phyloP scores from a whole-genome alignment of 2,888 invertebrate genomes.

The Sphaerophoria rueppellii region DNA sequence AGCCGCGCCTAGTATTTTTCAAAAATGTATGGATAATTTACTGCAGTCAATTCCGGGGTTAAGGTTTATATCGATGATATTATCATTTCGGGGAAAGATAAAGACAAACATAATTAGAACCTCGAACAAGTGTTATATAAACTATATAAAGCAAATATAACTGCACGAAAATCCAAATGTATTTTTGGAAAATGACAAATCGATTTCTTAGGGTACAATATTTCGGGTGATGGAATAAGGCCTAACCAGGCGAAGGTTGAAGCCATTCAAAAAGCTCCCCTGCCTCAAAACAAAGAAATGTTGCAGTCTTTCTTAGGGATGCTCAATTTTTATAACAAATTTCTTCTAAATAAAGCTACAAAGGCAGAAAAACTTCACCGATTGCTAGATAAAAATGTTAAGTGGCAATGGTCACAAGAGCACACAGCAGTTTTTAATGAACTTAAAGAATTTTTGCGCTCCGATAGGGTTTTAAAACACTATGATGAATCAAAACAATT shows the following conservation, averaged over 20 bases:
- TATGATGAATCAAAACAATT: constrained; percentile 33
- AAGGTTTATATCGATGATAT: constrained; percentile 35
- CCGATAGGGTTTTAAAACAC: constrained; percentile 24
- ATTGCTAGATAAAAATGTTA: no score
- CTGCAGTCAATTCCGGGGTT: constrained; percentile 20
- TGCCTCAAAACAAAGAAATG: no score
- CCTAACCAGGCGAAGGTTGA: no score
- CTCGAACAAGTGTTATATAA: constrained; percentile 27
- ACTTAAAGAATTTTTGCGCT: constrained; percentile 24
- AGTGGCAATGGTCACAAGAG: no score
- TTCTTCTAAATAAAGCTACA: no score
- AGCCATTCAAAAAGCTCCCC: no score
- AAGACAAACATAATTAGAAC: constrained; percentile 22
- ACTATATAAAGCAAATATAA: constrained; percentile 23
- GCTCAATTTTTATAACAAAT: no score
- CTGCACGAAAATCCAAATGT: constrained; percentile 31
- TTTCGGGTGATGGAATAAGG: constrained; percentile 29
- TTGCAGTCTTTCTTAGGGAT: no score
- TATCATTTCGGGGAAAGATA: constrained; percentile 25
- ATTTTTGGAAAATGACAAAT: constrained; percentile 37
- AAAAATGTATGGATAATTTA: constrained; percentile 39
- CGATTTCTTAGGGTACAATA: constrained; percentile 34
- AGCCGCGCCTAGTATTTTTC: constrained; percentile 37
- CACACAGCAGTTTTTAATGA: no score
- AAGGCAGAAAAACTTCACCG: no score